Evolutionary conservation across 2,113 vertebrate species (phyloP).

Genomic region (Megaceryle torquata): DNA sequence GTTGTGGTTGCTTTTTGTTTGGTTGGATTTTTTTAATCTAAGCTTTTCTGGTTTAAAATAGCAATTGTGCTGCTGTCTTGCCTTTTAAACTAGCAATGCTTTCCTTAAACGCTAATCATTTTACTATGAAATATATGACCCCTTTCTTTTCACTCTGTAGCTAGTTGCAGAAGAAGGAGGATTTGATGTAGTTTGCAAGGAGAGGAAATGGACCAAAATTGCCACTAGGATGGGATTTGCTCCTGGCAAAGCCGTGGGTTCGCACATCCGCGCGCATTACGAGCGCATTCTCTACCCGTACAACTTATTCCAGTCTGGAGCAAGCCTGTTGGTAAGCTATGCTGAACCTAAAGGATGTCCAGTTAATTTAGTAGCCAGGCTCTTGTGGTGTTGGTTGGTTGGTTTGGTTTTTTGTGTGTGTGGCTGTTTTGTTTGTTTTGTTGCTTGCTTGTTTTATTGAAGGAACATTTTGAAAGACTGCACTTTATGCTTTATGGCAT

Average conservation of each 20-base stretch:
- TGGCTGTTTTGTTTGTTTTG: no score
- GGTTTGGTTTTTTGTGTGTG: no score
- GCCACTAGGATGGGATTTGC: slow-evolving; percentile 93
- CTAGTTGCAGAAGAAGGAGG: slow-evolving; percentile 96
- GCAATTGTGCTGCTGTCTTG: background rate
- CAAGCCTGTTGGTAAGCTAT: slow-evolving; percentile 89
- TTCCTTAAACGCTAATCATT: background rate
- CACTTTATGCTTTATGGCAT: rapidly evolving
- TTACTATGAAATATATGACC: background rate
- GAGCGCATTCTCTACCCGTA: slow-evolving; percentile 94
- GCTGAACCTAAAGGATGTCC: background rate
- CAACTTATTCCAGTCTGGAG: slow-evolving; percentile 91
- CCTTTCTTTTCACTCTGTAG: slow-evolving; percentile 70
- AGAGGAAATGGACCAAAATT: slow-evolving; percentile 96
- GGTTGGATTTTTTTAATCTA: rapidly evolving
- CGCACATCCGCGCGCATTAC: slow-evolving; percentile 93
- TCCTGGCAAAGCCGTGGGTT: slow-evolving; percentile 94
- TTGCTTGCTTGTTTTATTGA: background rate
- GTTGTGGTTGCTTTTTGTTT: background rate
- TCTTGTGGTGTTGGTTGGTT: no score
- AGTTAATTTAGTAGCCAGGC: background rate
- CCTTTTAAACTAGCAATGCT: background rate
- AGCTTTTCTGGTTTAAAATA: background rate
- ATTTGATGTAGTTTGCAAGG: slow-evolving; percentile 90
- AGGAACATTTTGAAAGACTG: background rate